These are phyloP conservation scores for Pterocles gutturalis DNA, from an alignment of 2,113 vertebrate genomes.

Conservation along the genomic window DNA sequence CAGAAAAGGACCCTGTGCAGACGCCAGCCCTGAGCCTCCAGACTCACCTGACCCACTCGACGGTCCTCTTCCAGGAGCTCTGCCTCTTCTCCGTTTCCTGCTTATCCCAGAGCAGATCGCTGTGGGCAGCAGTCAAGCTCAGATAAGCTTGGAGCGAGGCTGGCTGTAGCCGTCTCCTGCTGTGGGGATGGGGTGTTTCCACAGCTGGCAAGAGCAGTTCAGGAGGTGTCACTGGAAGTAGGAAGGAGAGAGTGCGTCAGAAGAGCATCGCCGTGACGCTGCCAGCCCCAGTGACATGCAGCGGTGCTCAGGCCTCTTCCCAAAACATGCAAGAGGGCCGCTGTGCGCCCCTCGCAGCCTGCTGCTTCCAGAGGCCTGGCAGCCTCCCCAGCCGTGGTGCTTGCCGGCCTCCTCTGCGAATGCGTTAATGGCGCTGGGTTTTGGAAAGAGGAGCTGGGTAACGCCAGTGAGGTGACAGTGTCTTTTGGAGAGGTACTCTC, in stretches of 20 bases:
- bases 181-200: no score
- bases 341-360: not conserved
- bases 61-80: not conserved
- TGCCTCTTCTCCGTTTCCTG: no score
- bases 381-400: no score
- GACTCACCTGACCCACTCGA: not conserved
- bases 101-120: no score
- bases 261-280: not conserved
- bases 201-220: no score
- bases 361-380: not conserved
- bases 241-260: not conserved
- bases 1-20: not conserved
- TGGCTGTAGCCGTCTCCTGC: no score
- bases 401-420: not conserved
- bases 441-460: not conserved
- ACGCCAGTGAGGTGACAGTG: not conserved
- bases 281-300: fast-evolving
- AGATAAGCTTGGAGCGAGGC: no score
- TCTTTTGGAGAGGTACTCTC: not conserved
- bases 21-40: not conserved
- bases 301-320: not conserved
- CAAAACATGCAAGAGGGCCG: not conserved
- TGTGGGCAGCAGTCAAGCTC: fast-evolving
- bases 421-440: not conserved
- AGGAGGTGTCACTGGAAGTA: fast-evolving